Evolutionary conservation across 1,140 invertebrate species (phyloP).

Genomic region (Trissolcus basalis): DNA sequence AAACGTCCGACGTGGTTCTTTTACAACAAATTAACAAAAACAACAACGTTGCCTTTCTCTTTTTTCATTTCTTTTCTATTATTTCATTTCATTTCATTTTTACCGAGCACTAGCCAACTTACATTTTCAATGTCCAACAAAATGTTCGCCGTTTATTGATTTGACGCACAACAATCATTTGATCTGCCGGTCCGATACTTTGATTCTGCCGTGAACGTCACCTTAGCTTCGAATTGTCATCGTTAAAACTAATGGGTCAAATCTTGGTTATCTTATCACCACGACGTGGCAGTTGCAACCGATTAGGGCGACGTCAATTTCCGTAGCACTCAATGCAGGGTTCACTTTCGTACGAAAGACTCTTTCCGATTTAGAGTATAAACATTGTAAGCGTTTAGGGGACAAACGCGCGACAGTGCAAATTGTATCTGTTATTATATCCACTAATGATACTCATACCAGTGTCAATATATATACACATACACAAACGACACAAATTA

Average conservation of each 20-base stretch:
- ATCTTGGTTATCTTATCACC: constrained; percentile 33
- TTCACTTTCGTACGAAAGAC: constrained; percentile 54
- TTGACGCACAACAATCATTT: constrained; percentile 2
- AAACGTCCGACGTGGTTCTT: constrained; percentile 28
- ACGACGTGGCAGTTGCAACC: constrained; percentile 30
- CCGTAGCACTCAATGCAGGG: constrained; percentile 55
- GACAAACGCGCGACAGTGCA: constrained; percentile 33
- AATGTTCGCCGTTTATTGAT: constrained; percentile 1
- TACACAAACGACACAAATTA: background rate
- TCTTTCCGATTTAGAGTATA: constrained; percentile 54
- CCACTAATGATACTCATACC: constrained; percentile 13
- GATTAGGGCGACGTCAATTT: constrained; percentile 51
- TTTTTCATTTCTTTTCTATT: too few relatives aligned
- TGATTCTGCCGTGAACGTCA: constrained; percentile 30
- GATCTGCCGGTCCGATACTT: constrained; percentile 41
- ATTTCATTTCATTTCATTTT: too few relatives aligned
- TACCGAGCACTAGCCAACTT: too few relatives aligned
- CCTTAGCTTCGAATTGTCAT: constrained; percentile 34
- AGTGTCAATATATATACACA: constrained; percentile 2
- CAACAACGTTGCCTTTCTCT: too few relatives aligned
- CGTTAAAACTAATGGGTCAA: constrained; percentile 11
- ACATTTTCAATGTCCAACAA: too few relatives aligned
- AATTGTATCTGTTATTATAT: constrained; percentile 37
- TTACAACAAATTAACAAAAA: constrained; percentile 17
- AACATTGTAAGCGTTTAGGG: constrained; percentile 27